Conservation (phyloP, 1,140 invertebrate species). For the Drosophila sucinea region DNA sequence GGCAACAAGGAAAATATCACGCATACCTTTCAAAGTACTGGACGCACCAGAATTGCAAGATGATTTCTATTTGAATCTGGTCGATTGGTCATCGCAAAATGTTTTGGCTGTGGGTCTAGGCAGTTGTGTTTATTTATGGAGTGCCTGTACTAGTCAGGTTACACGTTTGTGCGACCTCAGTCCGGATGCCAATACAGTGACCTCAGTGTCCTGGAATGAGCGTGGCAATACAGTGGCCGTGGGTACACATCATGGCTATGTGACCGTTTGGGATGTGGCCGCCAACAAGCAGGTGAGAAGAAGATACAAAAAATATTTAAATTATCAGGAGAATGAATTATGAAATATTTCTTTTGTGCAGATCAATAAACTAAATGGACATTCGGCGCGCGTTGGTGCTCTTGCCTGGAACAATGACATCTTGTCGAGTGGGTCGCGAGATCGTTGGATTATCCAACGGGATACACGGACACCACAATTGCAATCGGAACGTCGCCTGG, state of each 20-base stretch:
- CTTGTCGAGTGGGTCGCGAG: slow-evolving; percentile 97
- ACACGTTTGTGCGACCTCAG: slow-evolving; percentile 98
- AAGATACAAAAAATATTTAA: too few relatives aligned
- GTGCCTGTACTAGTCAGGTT: slow-evolving; percentile 99
- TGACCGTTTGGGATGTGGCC: slow-evolving; percentile 98
- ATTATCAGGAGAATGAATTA: slow-evolving; percentile 6
- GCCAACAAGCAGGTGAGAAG: slow-evolving; percentile 93
- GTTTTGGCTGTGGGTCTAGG: slow-evolving; percentile 99
- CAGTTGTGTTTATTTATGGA: slow-evolving; percentile 99
- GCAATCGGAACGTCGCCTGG: slow-evolving; percentile 90
- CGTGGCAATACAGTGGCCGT: slow-evolving; percentile 98
- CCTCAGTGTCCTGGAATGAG: slow-evolving; percentile 99
- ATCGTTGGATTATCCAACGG: slow-evolving; percentile 96
- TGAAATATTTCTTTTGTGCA: slow-evolving; percentile 68
- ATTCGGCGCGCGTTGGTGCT: slow-evolving; percentile 96
- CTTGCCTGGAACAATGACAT: slow-evolving; percentile 99
- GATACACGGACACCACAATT: slow-evolving; percentile 95
- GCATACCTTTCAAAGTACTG: slow-evolving; percentile 98
- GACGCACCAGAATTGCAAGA: slow-evolving; percentile 99
- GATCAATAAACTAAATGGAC: slow-evolving; percentile 95
- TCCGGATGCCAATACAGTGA: slow-evolving; percentile 96
- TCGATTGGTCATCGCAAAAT: slow-evolving; percentile 99
- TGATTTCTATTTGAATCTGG: slow-evolving; percentile 99
- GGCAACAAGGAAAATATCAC: slow-evolving; percentile 97
- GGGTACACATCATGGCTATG: slow-evolving; percentile 97